Evolutionary conservation across 2,113 vertebrate genomes (phyloP).

Genomic region (Colistium nudipinnis): DNA sequence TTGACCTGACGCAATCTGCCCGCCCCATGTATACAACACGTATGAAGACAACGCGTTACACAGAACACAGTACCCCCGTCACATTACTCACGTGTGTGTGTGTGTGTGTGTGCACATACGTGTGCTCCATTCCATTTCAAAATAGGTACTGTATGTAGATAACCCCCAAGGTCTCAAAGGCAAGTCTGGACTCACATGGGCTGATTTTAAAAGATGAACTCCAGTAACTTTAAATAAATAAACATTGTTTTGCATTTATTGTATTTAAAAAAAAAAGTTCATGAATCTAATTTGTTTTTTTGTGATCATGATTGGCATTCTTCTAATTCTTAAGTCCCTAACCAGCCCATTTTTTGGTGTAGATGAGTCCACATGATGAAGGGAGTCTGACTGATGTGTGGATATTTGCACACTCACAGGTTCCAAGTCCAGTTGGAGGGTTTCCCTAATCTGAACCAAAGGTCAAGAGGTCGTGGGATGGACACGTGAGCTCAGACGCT

Average conservation of each 20-base stretch:
- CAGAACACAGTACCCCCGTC: background rate
- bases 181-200: background rate
- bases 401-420: background rate
- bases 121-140: background rate
- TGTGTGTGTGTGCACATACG: background rate
- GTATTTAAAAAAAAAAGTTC: too few relatives aligned
- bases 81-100: background rate
- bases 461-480: background rate
- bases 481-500: background rate
- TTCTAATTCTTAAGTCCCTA: too few relatives aligned
- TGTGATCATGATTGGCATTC: too few relatives aligned
- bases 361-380: background rate
- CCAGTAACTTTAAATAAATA: too few relatives aligned
- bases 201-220: too few relatives aligned
- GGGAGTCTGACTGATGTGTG: too few relatives aligned
- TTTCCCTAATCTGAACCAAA: background rate
- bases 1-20: background rate
- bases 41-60: background rate
- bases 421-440: slow-evolving; percentile 1
- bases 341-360: background rate
- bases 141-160: background rate
- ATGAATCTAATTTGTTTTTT: too few relatives aligned
- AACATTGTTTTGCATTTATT: too few relatives aligned
- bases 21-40: slow-evolving; percentile 15
- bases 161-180: background rate